Conservation (phyloP, 2,888 invertebrate species). For the Habrosyne pyritoides region DNA sequence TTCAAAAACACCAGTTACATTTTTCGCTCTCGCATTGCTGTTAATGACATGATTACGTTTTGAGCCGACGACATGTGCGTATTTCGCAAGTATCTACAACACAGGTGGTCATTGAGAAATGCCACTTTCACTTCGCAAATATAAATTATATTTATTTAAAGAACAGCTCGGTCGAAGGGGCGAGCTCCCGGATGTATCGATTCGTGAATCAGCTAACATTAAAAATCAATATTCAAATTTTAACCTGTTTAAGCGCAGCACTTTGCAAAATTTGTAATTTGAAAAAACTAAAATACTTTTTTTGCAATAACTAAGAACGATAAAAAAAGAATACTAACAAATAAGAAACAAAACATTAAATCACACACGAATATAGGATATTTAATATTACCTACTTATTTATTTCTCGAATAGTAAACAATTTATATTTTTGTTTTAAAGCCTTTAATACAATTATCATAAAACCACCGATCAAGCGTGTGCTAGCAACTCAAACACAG, state of each 20-base stretch:
- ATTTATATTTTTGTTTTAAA: no score
- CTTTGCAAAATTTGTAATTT: background rate
- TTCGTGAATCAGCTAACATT: background rate
- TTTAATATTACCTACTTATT: no score
- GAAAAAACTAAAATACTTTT: background rate
- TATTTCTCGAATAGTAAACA: no score
- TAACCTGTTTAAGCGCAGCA: background rate
- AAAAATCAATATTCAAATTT: background rate
- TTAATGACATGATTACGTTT: conserved; percentile 51
- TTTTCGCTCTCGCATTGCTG: conserved; percentile 27
- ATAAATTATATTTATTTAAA: conserved; percentile 10
- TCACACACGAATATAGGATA: no score
- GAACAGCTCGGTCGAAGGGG: conserved; percentile 4
- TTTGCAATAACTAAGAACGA: no score
- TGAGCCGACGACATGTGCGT: conserved; percentile 36
- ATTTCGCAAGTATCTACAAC: conserved; percentile 42
- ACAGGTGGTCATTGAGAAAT: conserved; percentile 32
- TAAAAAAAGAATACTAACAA: no score
- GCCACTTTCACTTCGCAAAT: conserved; percentile 37
- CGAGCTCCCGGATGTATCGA: background rate
- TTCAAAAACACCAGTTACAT: conserved; percentile 21
- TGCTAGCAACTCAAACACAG: no score
- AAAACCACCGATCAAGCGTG: no score
- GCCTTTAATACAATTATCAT: no score
- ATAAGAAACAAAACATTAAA: no score